phyloP scores from a whole-genome alignment of 2,888 invertebrate genomes.

The Escarpia spicata region DNA sequence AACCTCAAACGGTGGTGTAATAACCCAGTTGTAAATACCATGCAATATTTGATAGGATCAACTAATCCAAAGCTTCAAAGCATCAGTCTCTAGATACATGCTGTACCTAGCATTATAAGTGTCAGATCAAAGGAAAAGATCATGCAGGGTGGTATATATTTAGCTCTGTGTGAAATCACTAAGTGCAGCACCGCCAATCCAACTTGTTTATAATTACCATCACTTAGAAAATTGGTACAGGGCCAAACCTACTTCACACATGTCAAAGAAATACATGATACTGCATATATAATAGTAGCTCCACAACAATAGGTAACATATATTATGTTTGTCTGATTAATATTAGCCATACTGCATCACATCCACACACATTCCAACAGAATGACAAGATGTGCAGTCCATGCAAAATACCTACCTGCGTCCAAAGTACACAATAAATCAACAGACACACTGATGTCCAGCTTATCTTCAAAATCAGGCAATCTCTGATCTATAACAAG shows the following conservation, averaged over 20 bases:
- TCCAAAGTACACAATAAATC: slow-evolving; percentile 3
- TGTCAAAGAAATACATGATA: background rate
- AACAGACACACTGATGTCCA: background rate
- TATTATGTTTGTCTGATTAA: background rate
- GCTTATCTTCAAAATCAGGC: background rate
- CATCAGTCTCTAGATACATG: no score
- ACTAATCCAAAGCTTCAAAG: no score
- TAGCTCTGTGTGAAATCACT: no score
- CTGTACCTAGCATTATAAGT: no score
- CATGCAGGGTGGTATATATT: no score
- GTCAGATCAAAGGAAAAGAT: no score
- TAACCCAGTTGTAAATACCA: no score
- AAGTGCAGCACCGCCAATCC: no score
- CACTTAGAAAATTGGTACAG: background rate
- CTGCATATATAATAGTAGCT: background rate
- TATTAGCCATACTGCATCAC: background rate
- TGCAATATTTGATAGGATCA: no score
- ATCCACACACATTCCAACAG: background rate
- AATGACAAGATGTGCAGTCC: background rate
- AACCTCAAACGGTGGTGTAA: no score
- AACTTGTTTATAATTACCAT: background rate
- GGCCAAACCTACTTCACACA: background rate
- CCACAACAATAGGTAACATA: background rate
- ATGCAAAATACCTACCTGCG: background rate
- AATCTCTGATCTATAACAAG: background rate